Base-by-base conservation (phyloP, 1,140 invertebrate species). In the Hyles vespertilio region DNA sequence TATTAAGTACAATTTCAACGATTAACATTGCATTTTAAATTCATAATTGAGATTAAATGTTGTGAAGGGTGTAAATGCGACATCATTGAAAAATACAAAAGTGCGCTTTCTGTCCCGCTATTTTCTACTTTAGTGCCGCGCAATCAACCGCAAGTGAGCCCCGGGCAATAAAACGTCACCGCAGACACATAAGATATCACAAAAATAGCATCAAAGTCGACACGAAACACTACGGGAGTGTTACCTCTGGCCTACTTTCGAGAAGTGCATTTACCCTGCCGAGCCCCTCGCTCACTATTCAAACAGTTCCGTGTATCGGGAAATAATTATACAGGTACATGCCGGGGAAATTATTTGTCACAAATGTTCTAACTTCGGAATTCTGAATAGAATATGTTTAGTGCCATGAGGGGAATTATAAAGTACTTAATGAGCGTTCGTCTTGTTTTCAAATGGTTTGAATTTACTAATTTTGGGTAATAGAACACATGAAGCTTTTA, bases 151-250 rank as follows among this genome's bases (percentile, higher is more conserved):
- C 68, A 69, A 69, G 54, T 53, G 63, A 73, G 63, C 70, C 61
- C 55, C 55, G 59, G 60, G 59, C 63, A 65, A 75, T 77, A 74
- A 81, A 81, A 72, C 50, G 63, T 63, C 60, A 83, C 81, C 82
- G 75, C 79, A 84, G 70, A 77, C 79, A 75, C 72, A 74, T 76
- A 79, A 78, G 72, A 63, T 68, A 70, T 77, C 74, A 76, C 75
- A 71, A 81, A 86, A 85, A 85, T 87, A 85, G 81, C 79, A 81
- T 81, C 77, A 79, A 80, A 77, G 72, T 59, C 65, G 63, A 70
- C 63, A 66, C 66, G 65, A 67, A 65, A 65, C 67, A 58, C 65
- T 64, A 55, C 58, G 54, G 59, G 53, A 63, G 67, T 68, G 69
- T 72, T 79, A 74, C 72, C 67, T 77, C 69, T 79, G 80, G 63